phyloP scores from a whole-genome alignment of 2,888 invertebrate genomes.

The Mellilla xanthometata region DNA sequence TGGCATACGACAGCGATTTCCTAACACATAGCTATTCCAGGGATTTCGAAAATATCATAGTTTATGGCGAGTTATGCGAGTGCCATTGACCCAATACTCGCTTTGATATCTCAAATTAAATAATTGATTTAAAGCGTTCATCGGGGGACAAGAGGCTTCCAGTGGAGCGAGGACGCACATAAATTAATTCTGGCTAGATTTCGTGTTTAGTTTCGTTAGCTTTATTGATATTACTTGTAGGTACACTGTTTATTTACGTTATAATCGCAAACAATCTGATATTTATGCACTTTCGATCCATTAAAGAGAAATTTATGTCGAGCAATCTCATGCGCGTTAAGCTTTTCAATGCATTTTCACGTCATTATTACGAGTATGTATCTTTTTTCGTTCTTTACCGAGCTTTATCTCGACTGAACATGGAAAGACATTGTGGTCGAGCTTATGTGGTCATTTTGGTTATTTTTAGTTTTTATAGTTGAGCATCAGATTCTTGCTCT shows the following conservation, averaged over 20 bases:
- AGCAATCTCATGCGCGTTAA: conserved; percentile 12
- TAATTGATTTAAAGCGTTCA: conserved; percentile 33
- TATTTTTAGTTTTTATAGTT: conserved; percentile 16
- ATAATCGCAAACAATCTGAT: conserved; percentile 12
- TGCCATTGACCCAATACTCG: conserved; percentile 62
- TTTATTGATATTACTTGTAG: conserved; percentile 9
- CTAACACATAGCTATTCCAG: conserved; percentile 52
- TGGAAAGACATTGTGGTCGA: conserved; percentile 24
- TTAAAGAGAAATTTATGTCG: conserved; percentile 25
- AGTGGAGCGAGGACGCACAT: conserved; percentile 37
- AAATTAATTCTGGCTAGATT: conserved; percentile 24
- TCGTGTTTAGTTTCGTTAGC: conserved; percentile 14
- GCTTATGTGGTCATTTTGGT: conserved; percentile 27
- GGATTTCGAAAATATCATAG: conserved; percentile 46
- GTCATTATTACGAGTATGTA: conserved; percentile 19
- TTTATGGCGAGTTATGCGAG: conserved; percentile 47
- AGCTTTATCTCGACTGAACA: conserved; percentile 16
- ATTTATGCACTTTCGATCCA: conserved; percentile 24
- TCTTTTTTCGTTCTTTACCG: conserved; percentile 22
- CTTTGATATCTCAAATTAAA: conserved; percentile 41
- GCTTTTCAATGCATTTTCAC: conserved; percentile 20
- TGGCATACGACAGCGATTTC: conserved; percentile 56
- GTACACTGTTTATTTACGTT: conserved; percentile 8
- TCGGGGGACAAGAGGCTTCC: conserved; percentile 32
- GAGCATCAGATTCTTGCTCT: conserved; percentile 26